Base-by-base conservation (phyloP, 1,140 invertebrate species). In the Calliphora vicina region DNA sequence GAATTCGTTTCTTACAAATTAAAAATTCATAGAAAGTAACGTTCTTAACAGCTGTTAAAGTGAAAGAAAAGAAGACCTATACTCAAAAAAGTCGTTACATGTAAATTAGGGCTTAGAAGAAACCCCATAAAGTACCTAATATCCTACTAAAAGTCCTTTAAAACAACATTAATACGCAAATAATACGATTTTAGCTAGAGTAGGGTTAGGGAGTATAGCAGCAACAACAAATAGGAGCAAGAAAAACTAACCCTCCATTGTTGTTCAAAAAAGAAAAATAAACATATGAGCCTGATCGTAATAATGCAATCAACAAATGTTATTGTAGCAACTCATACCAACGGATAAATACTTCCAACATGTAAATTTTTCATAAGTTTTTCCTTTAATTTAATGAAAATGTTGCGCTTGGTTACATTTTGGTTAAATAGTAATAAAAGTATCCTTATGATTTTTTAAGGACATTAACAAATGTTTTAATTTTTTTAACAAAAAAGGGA, bases 281-380 rank as follows among this genome's bases (percentile, higher is more conserved):
- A 67, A 23, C n/a, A 3, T 20, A 25, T 3, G 9, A 10, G 43
- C 74, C 35, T 20, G 74, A 78, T 78, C 74, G 17, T 78, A 43
- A 23, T 78, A 78, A 78, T 23, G 23, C 35, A 35, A 78, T 78
- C 74, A 78, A 78, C 74, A 78, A 78, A 78, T 78, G 74, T 43
- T 35, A 20, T 78, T 43, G 20, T 43, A 13, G 29, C 72, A n/a
- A 73, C 8, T 17, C 72, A 29, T 17, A 20, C 73, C 13, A 76
- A 42, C 72, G 35, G 35, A 74, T 27, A 74, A 13, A 57, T 15
- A 57, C 4, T 17, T n/a, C 12, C 12, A 10, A 45, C 10, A 78
- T 78, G 74, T 78, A 45, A 78, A 78, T 78, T 78, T 78, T 78
- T 78, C 35, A 20, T 43, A 43, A 43, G 42, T 78, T 78, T 67